Percentiles rank a stretch among this genome's conserved stretches.
Conservation (phyloP, 2,888 invertebrate genomes). For the Drosophila basisetae region DNA sequence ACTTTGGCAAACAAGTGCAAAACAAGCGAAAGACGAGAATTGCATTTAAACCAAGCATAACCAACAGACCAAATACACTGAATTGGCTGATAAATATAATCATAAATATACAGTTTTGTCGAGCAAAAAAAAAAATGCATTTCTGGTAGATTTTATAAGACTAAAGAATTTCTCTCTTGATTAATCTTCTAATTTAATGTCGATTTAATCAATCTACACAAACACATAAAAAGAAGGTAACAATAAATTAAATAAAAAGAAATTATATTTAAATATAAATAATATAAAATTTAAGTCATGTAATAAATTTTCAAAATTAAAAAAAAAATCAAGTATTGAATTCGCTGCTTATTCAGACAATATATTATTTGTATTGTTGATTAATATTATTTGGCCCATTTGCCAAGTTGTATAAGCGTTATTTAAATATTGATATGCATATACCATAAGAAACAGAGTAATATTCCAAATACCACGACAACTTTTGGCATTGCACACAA, state of each 20-base stretch:
- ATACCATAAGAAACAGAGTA: slow-evolving; percentile 24
- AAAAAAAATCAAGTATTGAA: neutral
- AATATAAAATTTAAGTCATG: neutral
- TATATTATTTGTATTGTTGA: neutral
- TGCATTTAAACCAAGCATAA: neutral
- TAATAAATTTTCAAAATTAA: too few species aligned
- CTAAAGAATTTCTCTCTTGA: neutral
- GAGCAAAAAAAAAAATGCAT: neutral
- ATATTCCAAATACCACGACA: slow-evolving; percentile 22
- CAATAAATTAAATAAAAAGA: neutral
- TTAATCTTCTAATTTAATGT: neutral
- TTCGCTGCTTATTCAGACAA: neutral
- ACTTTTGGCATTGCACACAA: slow-evolving; percentile 45
- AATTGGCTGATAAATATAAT: neutral
- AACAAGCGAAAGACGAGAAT: slow-evolving; percentile 27
- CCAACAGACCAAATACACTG: slow-evolving; percentile 26
- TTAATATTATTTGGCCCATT: neutral
- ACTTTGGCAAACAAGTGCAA: slow-evolving; percentile 71
- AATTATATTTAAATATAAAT: neutral
- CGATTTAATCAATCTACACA: neutral
- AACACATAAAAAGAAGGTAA: neutral
- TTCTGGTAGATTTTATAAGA: neutral
- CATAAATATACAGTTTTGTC: neutral
- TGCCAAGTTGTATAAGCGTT: neutral
- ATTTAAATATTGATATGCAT: neutral